A percentile compares a stretch with the other conserved stretches of the same genome.
These are phyloP conservation scores for Lepidochitona cinerea DNA, from an alignment of 2,888 invertebrate genomes.

Conservation along the genomic window DNA sequence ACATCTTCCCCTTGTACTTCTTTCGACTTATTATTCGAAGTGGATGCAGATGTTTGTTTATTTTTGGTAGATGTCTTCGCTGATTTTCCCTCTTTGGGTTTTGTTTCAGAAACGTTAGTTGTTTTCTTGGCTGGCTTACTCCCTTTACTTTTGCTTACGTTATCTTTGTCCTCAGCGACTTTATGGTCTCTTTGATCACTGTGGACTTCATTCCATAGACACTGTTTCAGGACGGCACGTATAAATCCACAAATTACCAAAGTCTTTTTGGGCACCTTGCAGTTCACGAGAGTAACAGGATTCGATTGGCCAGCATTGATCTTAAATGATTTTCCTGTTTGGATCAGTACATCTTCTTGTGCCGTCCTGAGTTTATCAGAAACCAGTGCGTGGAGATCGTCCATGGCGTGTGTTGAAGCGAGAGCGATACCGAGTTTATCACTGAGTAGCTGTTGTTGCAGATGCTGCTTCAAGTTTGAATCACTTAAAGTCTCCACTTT, in stretches of 20 bases:
- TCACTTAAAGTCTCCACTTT: conserved; percentile 46
- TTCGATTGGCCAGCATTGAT: too few relatives aligned
- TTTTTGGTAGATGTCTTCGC: too few relatives aligned
- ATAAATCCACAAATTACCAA: background rate
- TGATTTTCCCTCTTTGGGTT: background rate
- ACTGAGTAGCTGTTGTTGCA: conserved; percentile 32
- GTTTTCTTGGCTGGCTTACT: background rate
- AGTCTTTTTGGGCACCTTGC: background rate
- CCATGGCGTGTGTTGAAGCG: conserved; percentile 23
- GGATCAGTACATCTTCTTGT: too few relatives aligned
- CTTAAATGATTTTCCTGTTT: too few relatives aligned
- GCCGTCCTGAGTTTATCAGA: background rate
- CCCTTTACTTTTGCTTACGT: background rate
- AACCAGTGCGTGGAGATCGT: conserved; percentile 27
- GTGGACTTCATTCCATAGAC: background rate
- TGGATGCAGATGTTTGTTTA: too few relatives aligned
- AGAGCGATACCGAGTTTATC: conserved; percentile 15
- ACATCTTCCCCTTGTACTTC: background rate
- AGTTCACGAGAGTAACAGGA: too few relatives aligned
- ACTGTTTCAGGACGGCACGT: background rate
- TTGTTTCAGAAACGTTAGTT: background rate
- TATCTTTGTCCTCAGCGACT: conserved; percentile 1
- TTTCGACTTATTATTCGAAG: background rate
- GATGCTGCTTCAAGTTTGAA: conserved; percentile 39
- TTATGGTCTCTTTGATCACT: conserved; percentile 11